These are phyloP conservation scores for Trididemnum miniatum DNA, from an alignment of 23 tunicate species.

Conservation along the genomic window DNA sequence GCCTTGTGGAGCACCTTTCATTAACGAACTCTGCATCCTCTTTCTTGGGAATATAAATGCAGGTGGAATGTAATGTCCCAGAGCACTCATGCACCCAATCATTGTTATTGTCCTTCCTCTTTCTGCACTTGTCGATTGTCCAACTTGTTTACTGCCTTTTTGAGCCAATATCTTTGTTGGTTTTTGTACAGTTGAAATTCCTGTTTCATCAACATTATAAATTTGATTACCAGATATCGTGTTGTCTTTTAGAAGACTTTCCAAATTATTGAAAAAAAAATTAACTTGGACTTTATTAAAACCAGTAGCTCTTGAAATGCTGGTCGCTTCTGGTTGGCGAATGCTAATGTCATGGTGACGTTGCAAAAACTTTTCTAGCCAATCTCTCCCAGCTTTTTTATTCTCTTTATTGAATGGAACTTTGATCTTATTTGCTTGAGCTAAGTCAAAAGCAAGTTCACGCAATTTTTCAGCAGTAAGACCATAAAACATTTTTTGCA, in stretches of 20 bases:
- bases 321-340: slow-evolving; percentile 14
- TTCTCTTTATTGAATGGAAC: neutral
- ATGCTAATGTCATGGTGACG: slow-evolving; percentile 5
- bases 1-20: slow-evolving; percentile 21
- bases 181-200: slow-evolving; percentile 12
- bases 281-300: neutral
- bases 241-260: neutral
- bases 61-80: slow-evolving; percentile 4
- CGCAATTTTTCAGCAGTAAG: neutral
- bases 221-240: neutral
- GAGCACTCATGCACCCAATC: neutral
- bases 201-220: slow-evolving; percentile 27
- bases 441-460: slow-evolving; percentile 5
- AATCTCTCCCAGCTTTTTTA: slow-evolving; percentile 9
- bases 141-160: slow-evolving; percentile 26
- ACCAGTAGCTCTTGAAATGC: slow-evolving; percentile 10
- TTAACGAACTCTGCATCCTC: neutral
- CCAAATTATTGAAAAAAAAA: neutral
- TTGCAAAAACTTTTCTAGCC: neutral
- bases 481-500: slow-evolving; percentile 16
- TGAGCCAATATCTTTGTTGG: neutral
- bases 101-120: neutral
- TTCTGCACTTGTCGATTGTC: neutral
- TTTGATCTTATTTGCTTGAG: slow-evolving; percentile 5
- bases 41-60: slow-evolving; percentile 11